Percentiles rank a stretch among this genome's conserved stretches.
Conservation (phyloP, 2,797 vertebrate species). For the Pseudotriccus pelzelni region DNA sequence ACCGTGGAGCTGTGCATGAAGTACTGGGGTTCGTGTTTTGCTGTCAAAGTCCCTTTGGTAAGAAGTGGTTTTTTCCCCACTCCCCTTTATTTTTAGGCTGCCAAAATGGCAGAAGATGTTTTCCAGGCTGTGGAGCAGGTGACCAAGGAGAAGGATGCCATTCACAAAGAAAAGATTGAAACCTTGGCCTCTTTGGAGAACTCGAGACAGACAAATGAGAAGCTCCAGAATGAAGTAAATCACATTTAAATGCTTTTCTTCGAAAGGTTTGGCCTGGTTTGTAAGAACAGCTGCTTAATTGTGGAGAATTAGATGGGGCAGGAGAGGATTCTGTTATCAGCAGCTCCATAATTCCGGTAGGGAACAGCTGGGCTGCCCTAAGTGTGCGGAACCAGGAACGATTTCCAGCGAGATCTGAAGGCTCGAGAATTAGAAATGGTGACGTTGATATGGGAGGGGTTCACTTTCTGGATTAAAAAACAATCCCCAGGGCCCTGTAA, state of each 20-base stretch:
- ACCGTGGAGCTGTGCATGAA: neutral
- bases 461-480: constrained; percentile 33
- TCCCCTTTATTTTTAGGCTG: constrained; percentile 70
- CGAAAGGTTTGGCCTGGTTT: neutral
- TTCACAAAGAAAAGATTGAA: constrained; percentile 81
- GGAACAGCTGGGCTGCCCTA: neutral
- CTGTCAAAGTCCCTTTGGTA: neutral
- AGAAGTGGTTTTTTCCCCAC: neutral
- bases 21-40: neutral
- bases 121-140: constrained; percentile 84
- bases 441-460: neutral
- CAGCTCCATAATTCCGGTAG: neutral
- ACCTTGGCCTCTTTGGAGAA: constrained; percentile 79
- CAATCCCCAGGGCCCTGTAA: constrained; percentile 1
- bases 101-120: constrained; percentile 82
- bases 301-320: neutral
- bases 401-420: neutral
- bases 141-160: constrained; percentile 74
- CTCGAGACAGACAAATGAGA: constrained; percentile 79
- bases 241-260: constrained; percentile 27
- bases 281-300: neutral
- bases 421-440: neutral
- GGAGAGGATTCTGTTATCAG: neutral
- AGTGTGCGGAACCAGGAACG: neutral
- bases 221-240: constrained; percentile 87